A percentile compares a stretch with the other conserved stretches of the same genome.
Conservation (phyloP, 1,140 invertebrate genomes). For the Pemphigus obesinymphae region DNA sequence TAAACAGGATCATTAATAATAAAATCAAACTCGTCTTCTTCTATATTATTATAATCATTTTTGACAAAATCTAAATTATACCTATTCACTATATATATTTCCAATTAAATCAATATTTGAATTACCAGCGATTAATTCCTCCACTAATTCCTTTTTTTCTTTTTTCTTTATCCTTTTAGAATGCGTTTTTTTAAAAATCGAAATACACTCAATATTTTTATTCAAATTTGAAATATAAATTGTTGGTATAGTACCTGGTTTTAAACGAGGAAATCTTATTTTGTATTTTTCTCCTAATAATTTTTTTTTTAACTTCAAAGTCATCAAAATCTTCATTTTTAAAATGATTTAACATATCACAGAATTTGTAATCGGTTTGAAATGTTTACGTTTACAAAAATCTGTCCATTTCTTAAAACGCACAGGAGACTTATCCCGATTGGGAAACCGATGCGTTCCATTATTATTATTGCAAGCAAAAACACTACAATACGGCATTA, state of each 20-base stretch:
- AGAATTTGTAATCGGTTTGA: neutral
- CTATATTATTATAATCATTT: neutral
- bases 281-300: neutral
- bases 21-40: neutral
- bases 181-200: neutral
- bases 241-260: neutral
- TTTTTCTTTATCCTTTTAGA: no score
- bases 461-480: no score
- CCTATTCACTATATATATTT: neutral
- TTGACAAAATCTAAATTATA: neutral
- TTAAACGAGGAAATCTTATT: neutral
- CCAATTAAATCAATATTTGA: no score
- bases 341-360: neutral
- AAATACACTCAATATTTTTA: neutral
- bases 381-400: no score
- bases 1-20: neutral
- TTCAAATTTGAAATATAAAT: neutral
- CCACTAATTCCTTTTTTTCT: no score
- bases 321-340: no score
- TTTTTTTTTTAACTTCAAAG: neutral
- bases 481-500: neutral
- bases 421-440: neutral
- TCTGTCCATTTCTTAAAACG: neutral
- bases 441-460: neutral
- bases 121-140: no score